Percentiles rank a stretch among this genome's conserved stretches.
Conservation (phyloP, 2,888 invertebrate species). For the Tridacna crocea region DNA sequence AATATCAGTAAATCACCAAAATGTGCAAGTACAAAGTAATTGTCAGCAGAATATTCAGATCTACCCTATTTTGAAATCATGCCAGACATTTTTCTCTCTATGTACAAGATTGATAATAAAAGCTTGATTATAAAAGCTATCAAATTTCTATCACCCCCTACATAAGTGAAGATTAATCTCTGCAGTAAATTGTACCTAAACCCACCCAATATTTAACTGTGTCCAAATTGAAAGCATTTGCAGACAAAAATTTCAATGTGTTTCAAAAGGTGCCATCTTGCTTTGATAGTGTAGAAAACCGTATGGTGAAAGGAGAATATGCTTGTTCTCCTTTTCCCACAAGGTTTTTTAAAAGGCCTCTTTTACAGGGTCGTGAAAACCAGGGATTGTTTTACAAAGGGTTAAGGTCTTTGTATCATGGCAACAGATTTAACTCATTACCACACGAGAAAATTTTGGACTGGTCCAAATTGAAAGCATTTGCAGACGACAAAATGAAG, state of each 20-base stretch:
- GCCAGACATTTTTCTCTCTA: conserved; percentile 7
- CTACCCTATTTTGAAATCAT: not conserved
- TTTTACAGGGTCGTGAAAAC: too few relatives aligned
- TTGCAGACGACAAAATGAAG: too few relatives aligned
- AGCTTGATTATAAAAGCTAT: conserved; percentile 8
- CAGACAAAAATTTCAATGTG: not conserved
- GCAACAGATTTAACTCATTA: too few relatives aligned
- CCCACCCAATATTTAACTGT: not conserved
- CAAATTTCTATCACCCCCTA: not conserved
- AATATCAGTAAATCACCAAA: too few relatives aligned
- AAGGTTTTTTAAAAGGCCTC: too few relatives aligned
- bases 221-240: not conserved
- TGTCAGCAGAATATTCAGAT: too few relatives aligned
- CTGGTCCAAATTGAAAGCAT: too few relatives aligned
- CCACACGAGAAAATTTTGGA: too few relatives aligned
- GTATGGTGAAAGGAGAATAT: not conserved
- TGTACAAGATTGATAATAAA: not conserved
- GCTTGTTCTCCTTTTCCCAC: not conserved
- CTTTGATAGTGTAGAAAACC: not conserved
- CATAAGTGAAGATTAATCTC: conserved; percentile 7
- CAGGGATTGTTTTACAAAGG: too few relatives aligned
- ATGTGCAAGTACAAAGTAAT: too few relatives aligned
- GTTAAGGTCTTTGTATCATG: too few relatives aligned
- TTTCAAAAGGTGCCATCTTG: not conserved
- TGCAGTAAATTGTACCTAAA: not conserved